Evolutionary conservation across 2,888 invertebrate species (phyloP).

Genomic region (Caenorhabditis drosophilae): DNA sequence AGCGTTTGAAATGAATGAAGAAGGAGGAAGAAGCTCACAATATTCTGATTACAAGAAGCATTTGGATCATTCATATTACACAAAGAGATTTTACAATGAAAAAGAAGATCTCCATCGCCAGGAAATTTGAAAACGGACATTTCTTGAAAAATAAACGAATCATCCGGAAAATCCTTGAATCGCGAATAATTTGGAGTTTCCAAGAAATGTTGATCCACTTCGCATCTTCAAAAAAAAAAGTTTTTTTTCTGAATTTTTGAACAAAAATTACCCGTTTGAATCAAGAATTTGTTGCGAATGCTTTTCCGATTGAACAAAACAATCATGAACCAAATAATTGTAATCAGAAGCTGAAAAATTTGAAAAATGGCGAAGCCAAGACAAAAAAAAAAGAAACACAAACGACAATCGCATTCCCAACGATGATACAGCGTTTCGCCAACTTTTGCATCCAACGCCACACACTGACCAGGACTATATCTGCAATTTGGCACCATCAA

Average conservation of each 20-base stretch:
- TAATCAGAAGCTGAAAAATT: constrained; percentile 61
- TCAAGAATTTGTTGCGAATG: constrained; percentile 59
- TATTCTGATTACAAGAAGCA: constrained; percentile 37
- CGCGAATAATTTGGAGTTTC: constrained; percentile 64
- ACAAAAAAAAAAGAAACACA: constrained; percentile 8
- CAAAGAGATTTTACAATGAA: constrained; percentile 63
- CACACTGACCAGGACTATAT: constrained; percentile 59
- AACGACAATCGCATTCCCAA: constrained; percentile 66
- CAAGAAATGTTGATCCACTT: constrained; percentile 62
- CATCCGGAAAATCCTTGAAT: constrained; percentile 34
- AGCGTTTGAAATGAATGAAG: background rate
- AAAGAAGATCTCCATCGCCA: constrained; percentile 60
- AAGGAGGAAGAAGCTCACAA: constrained; percentile 19
- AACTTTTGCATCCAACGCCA: constrained; percentile 66
- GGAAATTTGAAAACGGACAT: constrained; percentile 67
- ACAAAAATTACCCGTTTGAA: constrained; percentile 56
- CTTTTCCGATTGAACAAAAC: constrained; percentile 58
- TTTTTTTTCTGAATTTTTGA: constrained; percentile 2
- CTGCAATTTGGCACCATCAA: constrained; percentile 23
- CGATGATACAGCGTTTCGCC: constrained; percentile 67
- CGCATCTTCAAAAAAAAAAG: constrained; percentile 45
- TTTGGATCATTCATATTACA: constrained; percentile 60
- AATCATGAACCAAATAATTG: constrained; percentile 65
- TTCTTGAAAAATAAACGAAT: constrained; percentile 53
- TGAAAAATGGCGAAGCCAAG: no score